Conservation (phyloP, 2,113 vertebrate genomes). For the Aegotheles bennettii region DNA sequence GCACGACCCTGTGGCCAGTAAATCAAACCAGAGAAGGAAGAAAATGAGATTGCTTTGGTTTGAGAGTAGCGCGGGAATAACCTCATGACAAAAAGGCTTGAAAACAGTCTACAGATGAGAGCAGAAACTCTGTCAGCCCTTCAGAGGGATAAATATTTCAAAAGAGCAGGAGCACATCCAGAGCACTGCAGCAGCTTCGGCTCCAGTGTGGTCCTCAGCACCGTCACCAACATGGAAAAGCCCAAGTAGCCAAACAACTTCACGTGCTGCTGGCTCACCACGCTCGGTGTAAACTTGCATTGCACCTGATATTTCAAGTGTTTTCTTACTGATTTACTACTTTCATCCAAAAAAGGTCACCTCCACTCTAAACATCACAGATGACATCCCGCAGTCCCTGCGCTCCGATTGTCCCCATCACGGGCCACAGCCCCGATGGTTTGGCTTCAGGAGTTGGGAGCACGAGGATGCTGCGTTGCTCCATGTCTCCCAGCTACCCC, state of each 20-base stretch:
- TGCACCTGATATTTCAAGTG: neutral
- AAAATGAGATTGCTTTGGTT: neutral
- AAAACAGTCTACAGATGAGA: neutral
- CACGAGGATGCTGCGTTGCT: neutral
- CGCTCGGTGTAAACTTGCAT: neutral
- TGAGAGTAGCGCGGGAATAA: neutral
- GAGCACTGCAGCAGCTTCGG: accelerated
- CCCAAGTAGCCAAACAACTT: neutral
- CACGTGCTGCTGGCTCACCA: accelerated
- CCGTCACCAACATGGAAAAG: neutral
- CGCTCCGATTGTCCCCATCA: neutral
- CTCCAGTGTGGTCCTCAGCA: neutral
- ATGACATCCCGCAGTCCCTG: neutral
- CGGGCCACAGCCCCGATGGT: accelerated
- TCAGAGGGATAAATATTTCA: neutral
- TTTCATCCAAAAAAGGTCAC: neutral
- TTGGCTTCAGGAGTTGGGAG: neutral
- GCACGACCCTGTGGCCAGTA: neutral
- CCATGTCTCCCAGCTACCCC: neutral
- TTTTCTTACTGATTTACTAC: neutral
- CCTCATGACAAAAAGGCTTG: neutral
- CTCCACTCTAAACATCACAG: neutral
- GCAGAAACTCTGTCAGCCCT: conserved; percentile 22
- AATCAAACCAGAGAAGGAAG: neutral
- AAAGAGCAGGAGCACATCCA: neutral